Evolutionary conservation across 2,797 vertebrate species (phyloP).

Genomic region (Enteromius viviparus): DNA sequence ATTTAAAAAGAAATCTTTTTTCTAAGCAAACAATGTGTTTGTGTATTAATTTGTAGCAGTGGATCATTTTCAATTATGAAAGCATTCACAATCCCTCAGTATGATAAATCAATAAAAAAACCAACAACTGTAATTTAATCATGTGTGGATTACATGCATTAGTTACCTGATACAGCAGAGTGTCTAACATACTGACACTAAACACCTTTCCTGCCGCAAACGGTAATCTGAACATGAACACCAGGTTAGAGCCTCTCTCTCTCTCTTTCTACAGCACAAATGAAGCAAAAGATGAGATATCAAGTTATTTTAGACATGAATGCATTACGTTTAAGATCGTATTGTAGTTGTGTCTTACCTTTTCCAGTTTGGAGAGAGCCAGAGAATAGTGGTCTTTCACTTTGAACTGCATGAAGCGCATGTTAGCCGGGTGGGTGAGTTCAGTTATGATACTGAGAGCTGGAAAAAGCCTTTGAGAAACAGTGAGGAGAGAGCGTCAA

Average conservation of each 20-base stretch:
- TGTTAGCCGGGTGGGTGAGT: constrained; percentile 86
- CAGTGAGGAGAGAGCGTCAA: constrained; percentile 18
- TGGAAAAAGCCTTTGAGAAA: constrained; percentile 78
- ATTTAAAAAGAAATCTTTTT: neutral
- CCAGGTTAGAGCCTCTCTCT: constrained; percentile 85
- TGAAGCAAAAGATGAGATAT: constrained; percentile 37
- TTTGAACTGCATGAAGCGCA: constrained; percentile 89
- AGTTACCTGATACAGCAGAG: constrained; percentile 85
- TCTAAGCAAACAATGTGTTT: neutral
- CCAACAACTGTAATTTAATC: neutral
- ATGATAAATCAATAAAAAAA: neutral
- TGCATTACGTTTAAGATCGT: neutral
- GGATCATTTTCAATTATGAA: neutral
- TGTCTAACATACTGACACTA: constrained; percentile 88
- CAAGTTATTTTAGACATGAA: neutral
- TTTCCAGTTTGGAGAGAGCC: constrained; percentile 85
- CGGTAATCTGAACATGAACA: constrained; percentile 86
- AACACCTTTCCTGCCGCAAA: constrained; percentile 88
- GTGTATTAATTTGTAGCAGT: neutral
- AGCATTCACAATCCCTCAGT: neutral
- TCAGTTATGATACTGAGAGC: constrained; percentile 85
- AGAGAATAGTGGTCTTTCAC: constrained; percentile 86
- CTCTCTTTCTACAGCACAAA: constrained; percentile 79
- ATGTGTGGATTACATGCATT: neutral
- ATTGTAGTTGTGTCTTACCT: constrained; percentile 70